Base-by-base conservation (phyloP, 2,888 invertebrate species). In the Leptinotarsa tumamoca region DNA sequence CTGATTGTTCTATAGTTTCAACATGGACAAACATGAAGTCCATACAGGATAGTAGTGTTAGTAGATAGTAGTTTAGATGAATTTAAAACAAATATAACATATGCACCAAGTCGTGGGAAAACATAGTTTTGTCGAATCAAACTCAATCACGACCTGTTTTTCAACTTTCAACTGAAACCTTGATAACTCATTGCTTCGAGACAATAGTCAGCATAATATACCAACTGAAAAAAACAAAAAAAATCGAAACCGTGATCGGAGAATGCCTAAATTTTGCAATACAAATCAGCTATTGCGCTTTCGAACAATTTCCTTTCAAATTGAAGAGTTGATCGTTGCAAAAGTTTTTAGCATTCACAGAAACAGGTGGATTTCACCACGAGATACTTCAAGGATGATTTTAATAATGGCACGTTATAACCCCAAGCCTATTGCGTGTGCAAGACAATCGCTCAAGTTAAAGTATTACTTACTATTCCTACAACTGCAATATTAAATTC, bases 301-400 rank as follows among this genome's bases (percentile, higher is more conserved):
- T 27, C 33, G 43, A 33, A 17, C 63, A n/a, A 63, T 63, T 63
- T 43, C 63, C 63, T 63, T 63, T 63, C 63, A n/a, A 18, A n/a
- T 33, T 43, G 63, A 63, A 43, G 43, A 63, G 43, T 63, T 63
- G 33, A 10, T 63, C 43, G 43, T 63, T 63, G 33, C 63, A 43
- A 63, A 63, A 33, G 33, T 2, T 63, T 63, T 63, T 63, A 7
- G 43, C 43, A n/a, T 17, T 63, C 13, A 63, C n/a, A 33, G 33
- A 43, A 63, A 43, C 63, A 58, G 15, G 58, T 58, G 58, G 58
- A 58, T 58, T 58, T 58, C 58, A 15, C 21, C 23, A 63, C 33
- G n/a, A 27, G 63, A 63, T 43, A 63, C 23, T 63, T 43, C 43
- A 63, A 63, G 33, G 33, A 33, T 63, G 14, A 23, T 63, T 63